Conservation (phyloP, 2,888 invertebrate genomes). For the Catocala fraxini region DNA sequence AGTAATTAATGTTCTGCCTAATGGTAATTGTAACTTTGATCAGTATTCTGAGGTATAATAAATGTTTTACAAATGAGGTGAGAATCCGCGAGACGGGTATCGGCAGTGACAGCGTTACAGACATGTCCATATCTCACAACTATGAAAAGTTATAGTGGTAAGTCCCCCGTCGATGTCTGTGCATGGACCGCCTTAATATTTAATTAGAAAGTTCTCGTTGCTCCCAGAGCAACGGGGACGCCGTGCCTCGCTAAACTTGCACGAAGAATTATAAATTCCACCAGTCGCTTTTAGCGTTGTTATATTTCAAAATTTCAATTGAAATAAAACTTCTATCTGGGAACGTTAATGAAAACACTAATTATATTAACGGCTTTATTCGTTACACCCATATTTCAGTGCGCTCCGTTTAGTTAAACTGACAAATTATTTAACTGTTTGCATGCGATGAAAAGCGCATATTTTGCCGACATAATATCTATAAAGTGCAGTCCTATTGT, state of each 20-base stretch:
- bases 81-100: not conserved
- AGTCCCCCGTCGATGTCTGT: conserved; percentile 58
- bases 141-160: conserved; percentile 54
- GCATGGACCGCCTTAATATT: conserved; percentile 72
- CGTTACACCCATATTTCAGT: conserved; percentile 27
- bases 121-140: conserved; percentile 47
- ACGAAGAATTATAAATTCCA: conserved; percentile 73
- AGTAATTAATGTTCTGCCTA: not conserved
- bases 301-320: conserved; percentile 66
- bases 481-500: no score
- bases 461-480: no score
- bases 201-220: conserved; percentile 75
- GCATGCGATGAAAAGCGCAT: no score
- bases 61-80: conserved; percentile 18
- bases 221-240: conserved; percentile 52
- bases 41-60: not conserved
- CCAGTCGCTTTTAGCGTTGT: conserved; percentile 61
- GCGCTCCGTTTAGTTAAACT: conserved; percentile 11
- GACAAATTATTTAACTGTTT: not conserved
- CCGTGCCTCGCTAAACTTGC: conserved; percentile 63
- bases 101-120: not conserved
- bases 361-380: conserved; percentile 36
- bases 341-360: conserved; percentile 39
- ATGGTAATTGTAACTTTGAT: not conserved
- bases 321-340: conserved; percentile 44